These are phyloP conservation scores for Strongylocentrotus purpuratus DNA, from an alignment of 35 echinoderm and acorn worm species.

Conservation along the genomic window DNA sequence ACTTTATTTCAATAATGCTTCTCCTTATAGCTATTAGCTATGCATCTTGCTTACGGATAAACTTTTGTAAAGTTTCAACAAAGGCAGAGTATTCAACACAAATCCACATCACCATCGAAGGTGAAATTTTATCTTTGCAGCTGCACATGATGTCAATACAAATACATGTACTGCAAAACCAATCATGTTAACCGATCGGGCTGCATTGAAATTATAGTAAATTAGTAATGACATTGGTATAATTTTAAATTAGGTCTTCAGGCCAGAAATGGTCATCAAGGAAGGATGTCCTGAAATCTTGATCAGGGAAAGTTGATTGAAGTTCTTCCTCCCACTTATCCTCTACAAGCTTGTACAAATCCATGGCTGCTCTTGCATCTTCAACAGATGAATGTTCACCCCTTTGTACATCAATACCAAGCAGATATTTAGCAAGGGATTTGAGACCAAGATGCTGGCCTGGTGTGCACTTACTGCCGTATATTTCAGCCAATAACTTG, in stretches of 20 bases:
- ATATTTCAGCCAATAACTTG: constrained; percentile 47
- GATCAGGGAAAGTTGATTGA: constrained; percentile 20
- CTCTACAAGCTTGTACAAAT: constrained; percentile 72
- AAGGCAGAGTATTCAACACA: too few relatives aligned
- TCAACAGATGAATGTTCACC: constrained; percentile 83
- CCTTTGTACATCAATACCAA: constrained; percentile 57
- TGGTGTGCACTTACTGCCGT: constrained; percentile 6
- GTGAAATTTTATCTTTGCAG: too few relatives aligned
- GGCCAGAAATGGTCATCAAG: constrained; percentile 90
- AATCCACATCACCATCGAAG: too few relatives aligned
- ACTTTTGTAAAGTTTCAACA: too few relatives aligned
- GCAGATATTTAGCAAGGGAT: constrained; percentile 48
- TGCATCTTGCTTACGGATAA: too few relatives aligned
- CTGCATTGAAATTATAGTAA: not conserved
- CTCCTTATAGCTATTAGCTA: too few relatives aligned
- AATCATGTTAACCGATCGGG: not conserved
- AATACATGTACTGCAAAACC: not conserved
- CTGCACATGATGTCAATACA: too few relatives aligned
- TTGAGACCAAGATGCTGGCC: constrained; percentile 51
- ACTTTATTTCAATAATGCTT: too few relatives aligned
- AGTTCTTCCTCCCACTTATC: constrained; percentile 66
- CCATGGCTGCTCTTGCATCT: constrained; percentile 78
- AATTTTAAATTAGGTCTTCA: constrained; percentile 51
- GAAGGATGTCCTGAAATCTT: constrained; percentile 53
- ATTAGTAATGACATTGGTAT: too few relatives aligned